Evolutionary conservation across 2,797 vertebrate species (phyloP).

Genomic region (Enteromius radiatus): DNA sequence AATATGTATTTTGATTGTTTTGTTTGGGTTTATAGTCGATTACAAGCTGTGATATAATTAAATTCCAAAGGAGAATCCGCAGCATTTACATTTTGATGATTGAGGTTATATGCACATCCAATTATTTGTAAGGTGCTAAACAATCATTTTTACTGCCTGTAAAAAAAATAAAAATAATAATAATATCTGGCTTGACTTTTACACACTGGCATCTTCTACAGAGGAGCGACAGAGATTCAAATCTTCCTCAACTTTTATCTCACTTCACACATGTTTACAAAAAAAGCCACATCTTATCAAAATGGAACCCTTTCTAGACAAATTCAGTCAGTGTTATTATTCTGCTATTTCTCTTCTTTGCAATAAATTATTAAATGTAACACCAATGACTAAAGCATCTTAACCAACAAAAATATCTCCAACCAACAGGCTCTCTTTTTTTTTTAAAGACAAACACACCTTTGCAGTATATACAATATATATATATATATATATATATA

Average conservation of each 20-base stretch:
- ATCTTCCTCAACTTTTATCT: not conserved
- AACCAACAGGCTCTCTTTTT: not conserved
- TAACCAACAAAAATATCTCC: not conserved
- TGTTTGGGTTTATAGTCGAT: slow-evolving; percentile 46
- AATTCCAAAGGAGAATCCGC: slow-evolving; percentile 43
- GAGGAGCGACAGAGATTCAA: not conserved
- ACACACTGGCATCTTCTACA: slow-evolving; percentile 16
- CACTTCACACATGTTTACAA: not conserved
- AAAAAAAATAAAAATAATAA: not conserved
- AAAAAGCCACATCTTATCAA: not conserved
- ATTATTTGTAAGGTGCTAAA: slow-evolving; percentile 55
- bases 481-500: too few relatives aligned
- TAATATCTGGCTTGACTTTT: not conserved
- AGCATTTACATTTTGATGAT: slow-evolving; percentile 56
- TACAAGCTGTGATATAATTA: slow-evolving; percentile 60
- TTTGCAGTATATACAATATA: not conserved
- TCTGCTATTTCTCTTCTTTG: not conserved
- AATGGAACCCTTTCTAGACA: not conserved
- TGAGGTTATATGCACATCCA: slow-evolving; percentile 62
- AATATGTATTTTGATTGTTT: slow-evolving; percentile 53
- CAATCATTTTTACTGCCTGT: slow-evolving; percentile 24
- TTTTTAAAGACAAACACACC: not conserved
- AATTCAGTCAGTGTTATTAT: not conserved
- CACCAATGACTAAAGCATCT: not conserved
- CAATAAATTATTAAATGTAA: not conserved